These are phyloP conservation scores for Cheilosia grossa DNA, from an alignment of 2,888 invertebrate genomes.

Conservation along the genomic window DNA sequence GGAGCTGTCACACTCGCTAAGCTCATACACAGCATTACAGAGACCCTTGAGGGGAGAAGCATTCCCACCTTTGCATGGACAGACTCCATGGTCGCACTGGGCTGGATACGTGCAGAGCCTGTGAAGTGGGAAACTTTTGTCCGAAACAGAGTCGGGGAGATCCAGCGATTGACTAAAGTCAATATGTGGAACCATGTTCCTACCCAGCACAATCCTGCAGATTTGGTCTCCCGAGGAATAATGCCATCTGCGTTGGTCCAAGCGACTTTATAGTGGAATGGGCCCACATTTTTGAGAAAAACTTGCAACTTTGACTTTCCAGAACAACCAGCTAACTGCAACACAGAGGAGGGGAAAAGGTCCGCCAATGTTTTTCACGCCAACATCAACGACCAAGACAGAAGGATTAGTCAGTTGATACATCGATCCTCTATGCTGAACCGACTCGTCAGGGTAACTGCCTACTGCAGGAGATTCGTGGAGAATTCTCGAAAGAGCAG, in stretches of 20 bases:
- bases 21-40: not conserved
- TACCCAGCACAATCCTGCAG: no score
- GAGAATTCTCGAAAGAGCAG: not conserved
- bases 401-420: not conserved
- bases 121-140: not conserved
- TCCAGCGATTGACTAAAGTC: not conserved
- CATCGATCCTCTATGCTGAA: not conserved
- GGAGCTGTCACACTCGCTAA: conserved; percentile 11
- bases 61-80: conserved; percentile 14
- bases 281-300: no score
- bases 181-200: no score
- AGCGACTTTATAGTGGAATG: no score
- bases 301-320: no score
- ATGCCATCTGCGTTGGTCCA: no score
- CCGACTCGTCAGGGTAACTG: not conserved
- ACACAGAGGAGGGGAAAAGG: no score
- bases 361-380: no score
- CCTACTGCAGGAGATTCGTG: conserved; percentile 12
- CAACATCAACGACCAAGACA: not conserved
- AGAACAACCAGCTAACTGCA: no score
- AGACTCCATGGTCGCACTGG: conserved; percentile 7
- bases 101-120: conserved; percentile 5
- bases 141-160: no score
- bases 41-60: conserved; percentile 2
- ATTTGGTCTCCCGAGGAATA: no score